These are phyloP conservation scores for Mus spicilegus DNA, from an alignment of 2,113 vertebrate genomes.

Conservation along the genomic window DNA sequence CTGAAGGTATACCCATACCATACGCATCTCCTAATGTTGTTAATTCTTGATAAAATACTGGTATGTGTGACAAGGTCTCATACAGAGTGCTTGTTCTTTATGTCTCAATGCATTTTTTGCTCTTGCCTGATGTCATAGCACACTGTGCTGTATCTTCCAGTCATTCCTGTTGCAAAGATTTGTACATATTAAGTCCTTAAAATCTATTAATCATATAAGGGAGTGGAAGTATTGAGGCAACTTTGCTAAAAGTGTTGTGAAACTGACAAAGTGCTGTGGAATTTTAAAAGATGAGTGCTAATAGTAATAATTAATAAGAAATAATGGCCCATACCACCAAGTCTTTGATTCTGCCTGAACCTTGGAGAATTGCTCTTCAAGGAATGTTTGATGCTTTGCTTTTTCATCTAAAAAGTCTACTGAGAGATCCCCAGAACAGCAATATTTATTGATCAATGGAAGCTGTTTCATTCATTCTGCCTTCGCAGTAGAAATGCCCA, in stretches of 20 bases:
- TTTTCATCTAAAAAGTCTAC: constrained; percentile 73
- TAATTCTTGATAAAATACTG: constrained; percentile 12
- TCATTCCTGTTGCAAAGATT: not conserved
- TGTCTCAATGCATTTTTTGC: not conserved
- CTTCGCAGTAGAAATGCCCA: constrained; percentile 53
- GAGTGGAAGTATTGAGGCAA: constrained; percentile 1
- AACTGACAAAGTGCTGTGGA: not conserved
- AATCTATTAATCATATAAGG: not conserved
- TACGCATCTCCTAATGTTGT: not conserved
- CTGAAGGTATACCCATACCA: not conserved
- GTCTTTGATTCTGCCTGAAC: constrained; percentile 65
- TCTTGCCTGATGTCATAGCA: not conserved
- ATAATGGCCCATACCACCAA: constrained; percentile 28
- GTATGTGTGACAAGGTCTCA: not conserved
- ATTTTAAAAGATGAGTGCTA: constrained; percentile 46
- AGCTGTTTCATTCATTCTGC: constrained; percentile 62
- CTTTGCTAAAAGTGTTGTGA: constrained; percentile 28
- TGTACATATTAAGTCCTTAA: constrained; percentile 26
- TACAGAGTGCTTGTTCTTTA: not conserved
- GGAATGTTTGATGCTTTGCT: constrained; percentile 62
- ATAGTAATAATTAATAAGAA: constrained; percentile 74
- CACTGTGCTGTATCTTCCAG: not conserved
- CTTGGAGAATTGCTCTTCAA: constrained; percentile 59
- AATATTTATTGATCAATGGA: constrained; percentile 48
- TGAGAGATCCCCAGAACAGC: constrained; percentile 21